Evolutionary conservation across 2,888 invertebrate species (phyloP).

Genomic region (Agrochola litura): DNA sequence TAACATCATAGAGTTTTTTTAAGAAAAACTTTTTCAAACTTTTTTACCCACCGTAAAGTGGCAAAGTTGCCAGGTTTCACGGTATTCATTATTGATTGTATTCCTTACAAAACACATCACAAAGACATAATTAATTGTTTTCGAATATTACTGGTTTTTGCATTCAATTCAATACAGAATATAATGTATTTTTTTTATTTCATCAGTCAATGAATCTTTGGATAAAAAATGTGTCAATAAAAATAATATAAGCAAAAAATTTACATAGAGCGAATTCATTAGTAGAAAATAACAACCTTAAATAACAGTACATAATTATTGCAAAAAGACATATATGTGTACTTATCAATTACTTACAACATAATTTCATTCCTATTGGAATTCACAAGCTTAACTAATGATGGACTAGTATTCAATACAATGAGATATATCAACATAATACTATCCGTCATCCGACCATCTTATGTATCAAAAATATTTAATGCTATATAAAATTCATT

Average conservation of each 20-base stretch:
- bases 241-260: slow-evolving; percentile 51
- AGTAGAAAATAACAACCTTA: slow-evolving; percentile 48
- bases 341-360: slow-evolving; percentile 67
- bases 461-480: slow-evolving; percentile 70
- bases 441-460: slow-evolving; percentile 72
- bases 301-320: slow-evolving; percentile 43
- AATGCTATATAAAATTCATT: slow-evolving; percentile 55
- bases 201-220: slow-evolving; percentile 66
- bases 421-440: slow-evolving; percentile 73
- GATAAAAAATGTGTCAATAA: slow-evolving; percentile 51
- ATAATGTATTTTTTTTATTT: slow-evolving; percentile 20
- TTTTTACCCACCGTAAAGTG: too few species aligned
- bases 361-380: slow-evolving; percentile 65
- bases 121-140: slow-evolving; percentile 59
- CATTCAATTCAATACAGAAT: slow-evolving; percentile 24
- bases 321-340: slow-evolving; percentile 54
- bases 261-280: slow-evolving; percentile 39
- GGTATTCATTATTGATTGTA: slow-evolving; percentile 56
- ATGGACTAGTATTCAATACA: slow-evolving; percentile 86
- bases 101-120: slow-evolving; percentile 69
- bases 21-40: too few species aligned
- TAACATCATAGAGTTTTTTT: too few species aligned
- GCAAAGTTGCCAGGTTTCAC: too few species aligned
- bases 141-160: slow-evolving; percentile 35
- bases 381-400: slow-evolving; percentile 74